phyloP scores from a whole-genome alignment of 2,888 invertebrate species.

The Sarcophaga carnaria region DNA sequence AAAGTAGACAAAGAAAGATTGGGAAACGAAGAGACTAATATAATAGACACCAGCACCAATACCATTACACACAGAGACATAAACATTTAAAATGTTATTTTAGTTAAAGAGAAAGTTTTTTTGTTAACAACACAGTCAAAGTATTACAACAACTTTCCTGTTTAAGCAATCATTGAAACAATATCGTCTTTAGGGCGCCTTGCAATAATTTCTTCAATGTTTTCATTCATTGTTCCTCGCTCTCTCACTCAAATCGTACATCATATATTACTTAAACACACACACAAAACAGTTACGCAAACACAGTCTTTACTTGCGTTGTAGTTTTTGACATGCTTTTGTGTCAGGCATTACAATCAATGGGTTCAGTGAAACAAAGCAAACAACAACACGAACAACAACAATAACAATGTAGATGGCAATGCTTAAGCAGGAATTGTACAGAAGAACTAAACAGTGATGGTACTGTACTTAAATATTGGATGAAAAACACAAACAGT shows the following conservation, averaged over 20 bases:
- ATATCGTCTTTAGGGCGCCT: slow-evolving; percentile 57
- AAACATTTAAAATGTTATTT: slow-evolving; percentile 17
- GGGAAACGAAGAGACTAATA: too few species aligned
- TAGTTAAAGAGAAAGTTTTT: neutral
- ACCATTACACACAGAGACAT: too few species aligned
- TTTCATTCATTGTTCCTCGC: neutral
- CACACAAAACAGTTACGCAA: neutral
- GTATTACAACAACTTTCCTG: slow-evolving; percentile 5
- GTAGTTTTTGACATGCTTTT: slow-evolving; percentile 47
- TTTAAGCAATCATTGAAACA: slow-evolving; percentile 16
- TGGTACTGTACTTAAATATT: too few species aligned
- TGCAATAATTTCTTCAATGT: slow-evolving; percentile 14
- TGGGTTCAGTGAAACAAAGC: slow-evolving; percentile 27
- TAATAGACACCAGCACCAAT: too few species aligned
- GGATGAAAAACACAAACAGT: too few species aligned
- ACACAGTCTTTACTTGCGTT: neutral
- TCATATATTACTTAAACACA: too few species aligned
- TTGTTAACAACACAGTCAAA: too few species aligned
- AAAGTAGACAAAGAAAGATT: too few species aligned
- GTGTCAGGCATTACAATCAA: slow-evolving; percentile 52
- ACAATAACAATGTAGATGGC: too few species aligned
- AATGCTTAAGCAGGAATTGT: too few species aligned
- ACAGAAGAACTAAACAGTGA: too few species aligned
- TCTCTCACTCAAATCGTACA: neutral
- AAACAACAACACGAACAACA: neutral